These are phyloP conservation scores for Microctenopoma lineatum DNA, from an alignment of 2,797 vertebrate genomes.

Conservation along the genomic window DNA sequence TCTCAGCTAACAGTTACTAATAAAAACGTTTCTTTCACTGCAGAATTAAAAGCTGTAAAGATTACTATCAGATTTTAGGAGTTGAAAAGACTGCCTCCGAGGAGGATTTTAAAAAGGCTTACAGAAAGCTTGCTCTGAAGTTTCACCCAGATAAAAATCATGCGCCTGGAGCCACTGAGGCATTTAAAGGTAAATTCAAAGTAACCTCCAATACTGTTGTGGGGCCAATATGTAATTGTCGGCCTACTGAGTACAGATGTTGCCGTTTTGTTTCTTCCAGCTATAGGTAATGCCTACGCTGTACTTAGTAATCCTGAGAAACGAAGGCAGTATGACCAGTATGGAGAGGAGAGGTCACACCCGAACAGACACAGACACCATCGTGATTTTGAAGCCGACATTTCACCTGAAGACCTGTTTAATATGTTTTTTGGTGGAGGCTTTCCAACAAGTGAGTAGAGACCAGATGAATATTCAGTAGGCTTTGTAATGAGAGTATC, in stretches of 20 bases:
- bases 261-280: conserved; percentile 70
- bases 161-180: conserved; percentile 94
- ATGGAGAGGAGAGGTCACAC: conserved; percentile 91
- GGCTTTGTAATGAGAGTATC: background rate
- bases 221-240: background rate
- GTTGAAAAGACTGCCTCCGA: conserved; percentile 91
- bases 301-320: conserved; percentile 95
- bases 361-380: conserved; percentile 87
- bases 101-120: conserved; percentile 98
- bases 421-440: conserved; percentile 99
- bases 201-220: background rate
- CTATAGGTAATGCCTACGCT: conserved; percentile 95
- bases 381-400: conserved; percentile 92
- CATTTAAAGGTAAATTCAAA: conserved; percentile 92
- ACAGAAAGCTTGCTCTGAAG: conserved; percentile 94
- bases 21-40: conserved; percentile 1
- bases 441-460: conserved; percentile 93
- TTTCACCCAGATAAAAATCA: conserved; percentile 99
- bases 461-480: background rate
- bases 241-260: background rate
- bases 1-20: conserved; percentile 5
- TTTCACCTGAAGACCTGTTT: conserved; percentile 98
- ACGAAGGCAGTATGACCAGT: conserved; percentile 95
- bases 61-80: conserved; percentile 97
- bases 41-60: conserved; percentile 98